Base-by-base conservation (phyloP, 1,140 invertebrate species). In the Drosophila prosaltans region DNA sequence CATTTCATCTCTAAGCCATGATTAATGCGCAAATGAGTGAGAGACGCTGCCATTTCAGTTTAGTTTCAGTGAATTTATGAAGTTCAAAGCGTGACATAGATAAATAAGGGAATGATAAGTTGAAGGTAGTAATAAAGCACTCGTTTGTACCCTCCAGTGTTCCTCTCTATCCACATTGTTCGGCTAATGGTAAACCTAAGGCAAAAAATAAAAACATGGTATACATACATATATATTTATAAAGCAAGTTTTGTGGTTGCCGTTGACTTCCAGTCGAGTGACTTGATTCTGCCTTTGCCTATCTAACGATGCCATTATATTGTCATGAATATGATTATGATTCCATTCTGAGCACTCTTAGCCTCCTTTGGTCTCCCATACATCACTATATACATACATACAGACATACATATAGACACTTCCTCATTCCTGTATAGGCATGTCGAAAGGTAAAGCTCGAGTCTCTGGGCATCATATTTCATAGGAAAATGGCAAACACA, bases 241-340 rank as follows among this genome's bases (percentile, higher is more conserved):
- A 63, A 48, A 48, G 61, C 41, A 43, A 48, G 40, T 63, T 63
- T 32, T 63, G 61, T 36, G 61, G 61, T 63, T 41, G 41, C 21
- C 54, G 32, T 51, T 41, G 26, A 74, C 69, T 78, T 77, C 55
- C 71, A 63, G 64, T 69, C 48, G 48, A 65, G 62, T 74, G 70
- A 61, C 41, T 77, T 36, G 16, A 39, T 43, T 63, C 21, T 62
- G 41, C 45, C 59, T 48, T 36, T 66, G 78, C 54, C 78, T 55
- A 73, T 80, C 63, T 85, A 84, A 85, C 81, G 81, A 85, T 81
- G 81, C 74, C 81, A 85, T 85, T 85, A 85, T 69, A 74, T 85
- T 85, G 81, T 85, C 81, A 81, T 85, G 81, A 85, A 85, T 85
- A 81, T 85, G 81, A 85, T 85, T 84, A 84, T 72, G 77, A 30